A percentile compares a stretch with the other conserved stretches of the same genome.
Conservation (phyloP, 2,888 invertebrate species). For the Operophtera brumata region DNA sequence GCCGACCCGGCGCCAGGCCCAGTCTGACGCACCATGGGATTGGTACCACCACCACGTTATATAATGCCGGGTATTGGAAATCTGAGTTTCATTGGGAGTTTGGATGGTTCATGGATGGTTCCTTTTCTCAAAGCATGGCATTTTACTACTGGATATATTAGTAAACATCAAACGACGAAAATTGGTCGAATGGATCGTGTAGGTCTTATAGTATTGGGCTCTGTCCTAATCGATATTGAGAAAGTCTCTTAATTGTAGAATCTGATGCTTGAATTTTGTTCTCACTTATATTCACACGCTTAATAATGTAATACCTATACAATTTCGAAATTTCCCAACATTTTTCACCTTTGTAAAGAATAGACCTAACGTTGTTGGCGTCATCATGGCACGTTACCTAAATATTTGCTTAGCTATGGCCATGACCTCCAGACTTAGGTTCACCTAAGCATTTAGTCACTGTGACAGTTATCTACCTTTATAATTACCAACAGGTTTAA, state of each 20-base stretch:
- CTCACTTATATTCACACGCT: too few species aligned
- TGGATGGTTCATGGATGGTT: background rate
- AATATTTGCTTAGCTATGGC: conserved; percentile 12
- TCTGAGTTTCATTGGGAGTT: background rate
- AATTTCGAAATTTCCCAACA: too few species aligned
- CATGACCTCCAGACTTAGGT: conserved; percentile 15
- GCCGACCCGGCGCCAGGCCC: conserved; percentile 50
- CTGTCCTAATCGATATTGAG: too few species aligned
- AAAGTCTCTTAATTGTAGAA: too few species aligned
- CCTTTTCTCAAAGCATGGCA: too few species aligned
- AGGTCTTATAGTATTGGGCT: background rate
- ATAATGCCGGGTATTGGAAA: conserved; percentile 3
- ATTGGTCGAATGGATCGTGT: too few species aligned
- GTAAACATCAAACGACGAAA: too few species aligned
- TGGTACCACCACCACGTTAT: conserved; percentile 35
- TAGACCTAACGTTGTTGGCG: background rate
- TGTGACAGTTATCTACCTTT: background rate
- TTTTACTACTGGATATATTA: background rate
- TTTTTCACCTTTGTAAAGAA: background rate
- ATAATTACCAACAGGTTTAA: background rate
- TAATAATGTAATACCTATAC: too few species aligned
- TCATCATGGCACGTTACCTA: conserved; percentile 16
- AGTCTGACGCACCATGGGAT: conserved; percentile 49
- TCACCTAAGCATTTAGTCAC: conserved; percentile 10
- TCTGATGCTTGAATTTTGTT: too few species aligned